These are phyloP conservation scores for Neria commutata DNA, from an alignment of 2,888 invertebrate genomes.

Conservation along the genomic window DNA sequence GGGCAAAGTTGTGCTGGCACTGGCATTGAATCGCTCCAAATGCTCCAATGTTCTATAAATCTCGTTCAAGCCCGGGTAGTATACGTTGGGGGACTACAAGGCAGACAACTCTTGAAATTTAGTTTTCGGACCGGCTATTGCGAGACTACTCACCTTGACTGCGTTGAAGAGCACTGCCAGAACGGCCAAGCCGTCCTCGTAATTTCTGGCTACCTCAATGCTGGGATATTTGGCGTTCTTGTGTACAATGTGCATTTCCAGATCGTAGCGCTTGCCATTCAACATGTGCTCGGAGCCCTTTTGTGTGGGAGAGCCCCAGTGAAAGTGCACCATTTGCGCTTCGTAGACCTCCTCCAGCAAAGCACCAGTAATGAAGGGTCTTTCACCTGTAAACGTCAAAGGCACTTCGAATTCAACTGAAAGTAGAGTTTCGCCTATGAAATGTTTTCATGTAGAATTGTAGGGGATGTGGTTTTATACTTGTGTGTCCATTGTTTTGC, in stretches of 20 bases:
- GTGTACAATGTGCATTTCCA: conserved; percentile 74
- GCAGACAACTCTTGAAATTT: neutral
- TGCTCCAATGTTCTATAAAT: conserved; percentile 41
- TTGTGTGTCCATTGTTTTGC: conserved; percentile 74
- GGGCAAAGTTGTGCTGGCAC: conserved; percentile 34
- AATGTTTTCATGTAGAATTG: neutral
- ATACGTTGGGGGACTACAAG: conserved; percentile 25
- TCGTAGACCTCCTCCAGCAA: conserved; percentile 42
- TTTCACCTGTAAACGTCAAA: conserved; percentile 38
- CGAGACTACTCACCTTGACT: conserved; percentile 37
- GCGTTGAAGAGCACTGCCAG: conserved; percentile 69
- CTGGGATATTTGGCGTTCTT: conserved; percentile 67
- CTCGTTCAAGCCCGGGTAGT: conserved; percentile 42
- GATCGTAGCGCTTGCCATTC: conserved; percentile 63
- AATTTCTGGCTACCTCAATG: conserved; percentile 63
- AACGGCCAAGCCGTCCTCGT: conserved; percentile 68
- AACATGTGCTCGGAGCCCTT: conserved; percentile 66
- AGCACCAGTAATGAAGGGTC: conserved; percentile 47
- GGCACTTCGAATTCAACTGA: conserved; percentile 49
- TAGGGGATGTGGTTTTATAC: conserved; percentile 27
- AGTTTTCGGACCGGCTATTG: no score
- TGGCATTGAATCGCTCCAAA: conserved; percentile 42
- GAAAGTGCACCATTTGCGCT: conserved; percentile 64
- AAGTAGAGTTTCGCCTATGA: no score
- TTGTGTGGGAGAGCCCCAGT: conserved; percentile 74